Evolutionary conservation across 2,113 vertebrate species (phyloP).

Genomic region (Ammodramus savannarum): DNA sequence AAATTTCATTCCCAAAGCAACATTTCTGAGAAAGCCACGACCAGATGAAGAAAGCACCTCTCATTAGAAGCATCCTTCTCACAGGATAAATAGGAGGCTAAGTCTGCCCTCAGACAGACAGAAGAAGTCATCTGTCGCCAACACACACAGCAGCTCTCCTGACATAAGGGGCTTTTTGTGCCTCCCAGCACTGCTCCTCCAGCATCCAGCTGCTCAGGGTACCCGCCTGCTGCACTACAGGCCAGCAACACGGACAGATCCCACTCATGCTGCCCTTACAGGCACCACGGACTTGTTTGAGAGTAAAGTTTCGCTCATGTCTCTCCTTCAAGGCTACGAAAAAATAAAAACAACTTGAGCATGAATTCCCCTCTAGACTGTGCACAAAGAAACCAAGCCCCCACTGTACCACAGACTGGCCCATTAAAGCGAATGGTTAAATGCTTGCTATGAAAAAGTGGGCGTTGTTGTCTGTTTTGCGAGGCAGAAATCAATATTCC

Average conservation of each 20-base stretch:
- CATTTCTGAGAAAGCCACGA: neutral
- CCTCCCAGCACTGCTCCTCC: neutral
- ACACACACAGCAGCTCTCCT: neutral
- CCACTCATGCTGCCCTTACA: neutral
- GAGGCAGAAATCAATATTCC: conserved; percentile 65
- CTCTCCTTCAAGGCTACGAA: neutral
- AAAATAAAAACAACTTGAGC: conserved; percentile 13
- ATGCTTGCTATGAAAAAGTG: conserved; percentile 50
- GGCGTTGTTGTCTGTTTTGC: conserved; percentile 63
- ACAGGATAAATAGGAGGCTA: neutral
- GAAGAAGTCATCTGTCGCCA: neutral
- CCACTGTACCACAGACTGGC: neutral
- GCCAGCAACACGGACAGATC: neutral
- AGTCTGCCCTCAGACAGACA: conserved; percentile 3
- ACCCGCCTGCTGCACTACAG: neutral
- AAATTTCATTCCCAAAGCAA: neutral
- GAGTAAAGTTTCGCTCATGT: neutral
- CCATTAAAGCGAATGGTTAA: conserved; percentile 36
- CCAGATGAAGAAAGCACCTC: conserved; percentile 15
- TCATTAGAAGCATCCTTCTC: conserved; percentile 2
- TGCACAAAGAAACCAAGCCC: conserved; percentile 12
- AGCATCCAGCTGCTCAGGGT: neutral
- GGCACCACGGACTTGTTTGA: neutral
- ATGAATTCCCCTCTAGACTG: neutral
- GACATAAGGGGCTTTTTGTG: conserved; percentile 4